Conservation (phyloP, 2,888 invertebrate genomes). For the Antitype chi region DNA sequence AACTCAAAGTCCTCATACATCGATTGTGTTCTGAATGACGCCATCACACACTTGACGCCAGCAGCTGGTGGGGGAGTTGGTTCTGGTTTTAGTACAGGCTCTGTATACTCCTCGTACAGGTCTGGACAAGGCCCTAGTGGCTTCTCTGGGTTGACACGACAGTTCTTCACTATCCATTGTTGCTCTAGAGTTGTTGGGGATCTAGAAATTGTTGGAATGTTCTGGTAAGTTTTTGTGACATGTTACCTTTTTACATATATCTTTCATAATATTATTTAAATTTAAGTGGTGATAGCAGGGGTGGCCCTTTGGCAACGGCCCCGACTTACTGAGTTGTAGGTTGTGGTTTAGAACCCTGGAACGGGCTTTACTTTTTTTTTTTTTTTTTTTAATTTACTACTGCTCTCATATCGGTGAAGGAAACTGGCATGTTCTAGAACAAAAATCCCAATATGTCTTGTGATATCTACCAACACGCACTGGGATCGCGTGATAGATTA, state of each 20-base stretch:
- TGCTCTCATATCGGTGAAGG: no score
- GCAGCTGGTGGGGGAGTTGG: constrained; percentile 50
- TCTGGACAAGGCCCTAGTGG: constrained; percentile 89
- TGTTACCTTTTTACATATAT: not conserved
- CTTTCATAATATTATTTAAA: not conserved
- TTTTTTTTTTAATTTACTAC: no score
- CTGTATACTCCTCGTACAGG: constrained; percentile 89
- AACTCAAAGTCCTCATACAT: constrained; percentile 32
- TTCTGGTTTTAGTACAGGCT: constrained; percentile 61
- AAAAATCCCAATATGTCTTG: no score
- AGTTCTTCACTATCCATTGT: constrained; percentile 92
- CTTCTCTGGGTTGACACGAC: constrained; percentile 91
- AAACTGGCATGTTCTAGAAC: no score
- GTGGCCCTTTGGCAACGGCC: no score
- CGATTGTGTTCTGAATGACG: constrained; percentile 28
- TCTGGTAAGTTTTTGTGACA: not conserved
- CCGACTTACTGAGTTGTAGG: no score
- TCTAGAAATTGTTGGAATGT: constrained; percentile 68
- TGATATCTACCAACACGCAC: no score
- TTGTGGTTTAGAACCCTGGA: no score
- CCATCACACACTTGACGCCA: constrained; percentile 34
- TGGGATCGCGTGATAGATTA: no score
- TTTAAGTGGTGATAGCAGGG: not conserved
- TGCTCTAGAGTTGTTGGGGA: constrained; percentile 89
- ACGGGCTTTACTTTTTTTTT: no score